Conservation (phyloP, 2,888 invertebrate genomes). For the Cyclophora punctaria region DNA sequence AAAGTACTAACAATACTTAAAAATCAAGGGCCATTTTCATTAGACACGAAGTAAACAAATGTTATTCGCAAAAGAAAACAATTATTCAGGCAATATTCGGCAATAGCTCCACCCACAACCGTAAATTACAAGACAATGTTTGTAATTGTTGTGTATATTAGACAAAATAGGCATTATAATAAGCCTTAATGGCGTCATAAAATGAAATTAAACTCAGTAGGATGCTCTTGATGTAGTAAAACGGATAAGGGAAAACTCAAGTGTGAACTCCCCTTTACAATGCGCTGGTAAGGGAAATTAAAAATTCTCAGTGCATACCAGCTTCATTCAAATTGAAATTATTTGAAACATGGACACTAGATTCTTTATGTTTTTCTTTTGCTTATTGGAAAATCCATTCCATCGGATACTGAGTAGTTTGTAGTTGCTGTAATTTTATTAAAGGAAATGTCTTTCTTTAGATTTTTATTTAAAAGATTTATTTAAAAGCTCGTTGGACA, state of each 20-base stretch:
- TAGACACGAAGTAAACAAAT: too few species aligned
- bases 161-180: constrained; percentile 14
- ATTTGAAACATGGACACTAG: constrained; percentile 33
- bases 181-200: constrained; percentile 16
- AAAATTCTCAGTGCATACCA: constrained; percentile 35
- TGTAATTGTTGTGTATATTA: constrained; percentile 12
- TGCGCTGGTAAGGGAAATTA: constrained; percentile 24
- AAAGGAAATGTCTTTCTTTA: too few species aligned
- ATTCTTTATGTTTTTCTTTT: constrained; percentile 24
- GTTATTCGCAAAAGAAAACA: too few species aligned
- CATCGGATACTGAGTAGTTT: not conserved
- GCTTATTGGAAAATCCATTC: constrained; percentile 39
- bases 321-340: constrained; percentile 34
- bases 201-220: constrained; percentile 16
- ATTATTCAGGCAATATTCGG: too few species aligned
- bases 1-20: too few species aligned
- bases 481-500: too few species aligned
- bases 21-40: too few species aligned
- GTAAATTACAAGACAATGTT: not conserved
- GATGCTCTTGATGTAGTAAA: constrained; percentile 12
- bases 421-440: too few species aligned
- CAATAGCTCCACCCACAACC: too few species aligned
- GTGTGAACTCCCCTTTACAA: constrained; percentile 7
- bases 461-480: too few species aligned
- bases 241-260: constrained; percentile 9